Conservation (phyloP, 2,113 vertebrate species). For the Chionis minor region DNA sequence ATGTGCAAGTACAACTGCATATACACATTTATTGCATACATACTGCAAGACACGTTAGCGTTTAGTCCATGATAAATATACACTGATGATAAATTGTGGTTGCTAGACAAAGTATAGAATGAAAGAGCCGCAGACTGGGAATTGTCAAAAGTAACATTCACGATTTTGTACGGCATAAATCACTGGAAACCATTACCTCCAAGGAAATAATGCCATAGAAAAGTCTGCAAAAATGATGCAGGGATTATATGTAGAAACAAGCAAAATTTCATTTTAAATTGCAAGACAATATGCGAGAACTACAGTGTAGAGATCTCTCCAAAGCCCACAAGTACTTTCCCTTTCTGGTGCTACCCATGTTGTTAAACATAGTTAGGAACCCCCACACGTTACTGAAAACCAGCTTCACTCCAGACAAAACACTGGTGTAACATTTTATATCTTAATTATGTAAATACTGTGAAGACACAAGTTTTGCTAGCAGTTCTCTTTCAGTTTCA, state of each 20-base stretch:
- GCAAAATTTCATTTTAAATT: not conserved
- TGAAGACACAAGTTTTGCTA: conserved; percentile 42
- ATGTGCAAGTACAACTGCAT: not conserved
- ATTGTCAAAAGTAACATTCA: not conserved
- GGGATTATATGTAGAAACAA: not conserved
- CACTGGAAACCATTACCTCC: not conserved
- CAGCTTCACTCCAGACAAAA: conserved; percentile 65
- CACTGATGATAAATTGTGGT: not conserved
- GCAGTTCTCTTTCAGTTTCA: conserved; percentile 45
- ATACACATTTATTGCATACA: fast-evolving
- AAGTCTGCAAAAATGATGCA: not conserved
- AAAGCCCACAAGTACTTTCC: conserved; percentile 26
- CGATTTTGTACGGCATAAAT: not conserved
- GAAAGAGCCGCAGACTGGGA: not conserved
- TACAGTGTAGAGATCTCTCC: not conserved
- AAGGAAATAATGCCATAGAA: not conserved
- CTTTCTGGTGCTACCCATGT: conserved; percentile 44
- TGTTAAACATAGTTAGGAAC: conserved; percentile 59
- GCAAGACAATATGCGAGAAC: not conserved
- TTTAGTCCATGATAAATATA: too few species aligned
- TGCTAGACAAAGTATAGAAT: not conserved
- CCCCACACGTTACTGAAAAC: conserved; percentile 52
- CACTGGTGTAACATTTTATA: conserved; percentile 44
- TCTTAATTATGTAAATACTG: conserved; percentile 55
- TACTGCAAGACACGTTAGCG: fast-evolving